Evolutionary conservation across 2,888 invertebrate genomes (phyloP).

Genomic region (Eupithecia exiguata): DNA sequence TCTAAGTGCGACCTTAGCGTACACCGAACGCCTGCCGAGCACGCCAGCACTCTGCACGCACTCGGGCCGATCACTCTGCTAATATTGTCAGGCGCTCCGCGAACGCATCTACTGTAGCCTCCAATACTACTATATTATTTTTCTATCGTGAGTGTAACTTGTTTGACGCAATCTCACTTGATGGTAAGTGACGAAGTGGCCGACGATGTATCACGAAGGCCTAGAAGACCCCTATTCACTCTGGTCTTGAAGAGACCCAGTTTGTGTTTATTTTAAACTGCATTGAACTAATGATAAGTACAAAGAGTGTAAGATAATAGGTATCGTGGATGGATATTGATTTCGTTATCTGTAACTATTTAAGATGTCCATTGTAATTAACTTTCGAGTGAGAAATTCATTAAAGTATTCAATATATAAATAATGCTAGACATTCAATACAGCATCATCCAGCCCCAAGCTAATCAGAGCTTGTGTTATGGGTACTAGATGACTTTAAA

Average conservation of each 20-base stretch:
- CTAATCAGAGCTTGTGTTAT: no score
- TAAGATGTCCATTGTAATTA: background rate
- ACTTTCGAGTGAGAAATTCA: background rate
- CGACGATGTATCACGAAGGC: no score
- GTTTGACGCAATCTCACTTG: no score
- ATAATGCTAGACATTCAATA: no score
- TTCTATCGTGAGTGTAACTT: background rate
- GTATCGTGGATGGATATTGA: background rate
- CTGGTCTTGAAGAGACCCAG: no score
- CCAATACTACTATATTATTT: background rate
- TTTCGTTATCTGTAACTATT: background rate
- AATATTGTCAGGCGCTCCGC: slow-evolving; percentile 64
- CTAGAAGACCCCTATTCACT: no score
- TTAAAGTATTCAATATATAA: no score
- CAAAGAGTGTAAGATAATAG: background rate
- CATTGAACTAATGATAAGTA: no score
- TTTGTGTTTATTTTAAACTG: no score
- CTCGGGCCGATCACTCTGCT: slow-evolving; percentile 60
- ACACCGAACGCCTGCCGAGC: slow-evolving; percentile 67
- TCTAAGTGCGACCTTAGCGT: slow-evolving; percentile 78
- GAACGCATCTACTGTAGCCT: background rate
- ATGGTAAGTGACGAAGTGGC: no score
- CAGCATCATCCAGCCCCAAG: no score
- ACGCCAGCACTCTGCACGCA: slow-evolving; percentile 60
- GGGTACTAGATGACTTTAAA: no score